Conservation (phyloP, 2,797 vertebrate genomes). For the Fratercula arctica region DNA sequence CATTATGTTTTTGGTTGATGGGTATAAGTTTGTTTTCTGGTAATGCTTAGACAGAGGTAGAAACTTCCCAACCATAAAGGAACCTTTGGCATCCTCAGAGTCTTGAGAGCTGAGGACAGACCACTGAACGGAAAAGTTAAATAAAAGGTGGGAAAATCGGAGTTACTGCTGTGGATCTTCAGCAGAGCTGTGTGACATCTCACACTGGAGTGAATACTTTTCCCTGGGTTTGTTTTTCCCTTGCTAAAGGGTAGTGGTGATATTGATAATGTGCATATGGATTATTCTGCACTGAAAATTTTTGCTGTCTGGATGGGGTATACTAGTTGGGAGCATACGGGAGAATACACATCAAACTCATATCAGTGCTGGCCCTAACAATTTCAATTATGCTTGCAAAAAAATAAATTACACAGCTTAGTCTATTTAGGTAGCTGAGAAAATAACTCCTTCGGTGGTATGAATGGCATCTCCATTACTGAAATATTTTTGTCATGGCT, state of each 20-base stretch:
- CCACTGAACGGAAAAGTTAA: background rate
- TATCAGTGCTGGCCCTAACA: background rate
- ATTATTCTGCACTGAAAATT: background rate
- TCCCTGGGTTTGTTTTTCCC: background rate
- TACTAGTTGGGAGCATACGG: background rate
- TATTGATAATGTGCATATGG: background rate
- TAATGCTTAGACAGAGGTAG: background rate
- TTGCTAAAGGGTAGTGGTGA: background rate
- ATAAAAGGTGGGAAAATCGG: background rate
- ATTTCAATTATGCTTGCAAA: background rate
- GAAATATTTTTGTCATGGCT: constrained; percentile 22
- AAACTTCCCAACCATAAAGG: background rate
- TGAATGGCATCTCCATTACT: constrained; percentile 26
- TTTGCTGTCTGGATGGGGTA: background rate
- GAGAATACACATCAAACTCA: background rate
- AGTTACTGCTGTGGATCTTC: background rate
- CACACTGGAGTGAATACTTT: background rate
- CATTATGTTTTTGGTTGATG: background rate
- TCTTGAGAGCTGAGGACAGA: background rate
- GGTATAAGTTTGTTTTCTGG: background rate
- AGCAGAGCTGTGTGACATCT: background rate
- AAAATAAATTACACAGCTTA: background rate
- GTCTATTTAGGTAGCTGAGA: constrained; percentile 33
- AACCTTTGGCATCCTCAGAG: background rate
- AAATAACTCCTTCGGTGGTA: constrained; percentile 22